A percentile compares a stretch with the other conserved stretches of the same genome.
Conservation (phyloP, 2,113 vertebrate species). For the Engystomops pustulosus region DNA sequence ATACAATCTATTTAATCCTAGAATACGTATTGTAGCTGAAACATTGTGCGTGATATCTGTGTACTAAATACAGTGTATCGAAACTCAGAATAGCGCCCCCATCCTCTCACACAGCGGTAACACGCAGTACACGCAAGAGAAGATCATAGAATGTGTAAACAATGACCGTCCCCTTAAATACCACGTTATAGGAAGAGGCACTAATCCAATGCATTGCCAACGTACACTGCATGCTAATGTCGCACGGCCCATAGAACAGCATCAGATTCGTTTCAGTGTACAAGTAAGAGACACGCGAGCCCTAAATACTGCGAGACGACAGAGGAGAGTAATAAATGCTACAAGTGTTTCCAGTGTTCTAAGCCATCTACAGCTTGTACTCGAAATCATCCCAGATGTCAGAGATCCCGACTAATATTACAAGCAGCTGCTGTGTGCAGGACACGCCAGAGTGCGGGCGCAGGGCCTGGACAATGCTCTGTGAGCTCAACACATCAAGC, state of each 20-base stretch:
- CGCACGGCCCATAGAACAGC: background rate
- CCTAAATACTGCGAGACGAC: background rate
- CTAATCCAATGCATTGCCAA: background rate
- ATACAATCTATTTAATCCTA: too few relatives aligned
- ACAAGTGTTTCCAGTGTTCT: conserved; percentile 20
- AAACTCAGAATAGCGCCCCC: too few relatives aligned
- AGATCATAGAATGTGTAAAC: background rate
- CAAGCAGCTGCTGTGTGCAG: background rate
- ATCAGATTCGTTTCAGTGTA: too few relatives aligned
- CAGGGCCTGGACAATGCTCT: too few relatives aligned
- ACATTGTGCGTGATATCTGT: too few relatives aligned
- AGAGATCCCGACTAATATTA: background rate
- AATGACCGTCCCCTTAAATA: background rate
- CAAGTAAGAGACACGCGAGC: background rate
- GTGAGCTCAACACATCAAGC: too few relatives aligned
- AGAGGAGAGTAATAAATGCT: background rate
- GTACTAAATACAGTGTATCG: too few relatives aligned
- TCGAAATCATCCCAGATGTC: conserved; percentile 9
- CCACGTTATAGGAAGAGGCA: background rate
- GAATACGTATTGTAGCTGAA: too few relatives aligned
- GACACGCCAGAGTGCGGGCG: background rate
- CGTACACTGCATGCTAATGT: background rate
- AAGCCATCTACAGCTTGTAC: background rate
- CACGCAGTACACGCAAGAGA: background rate
- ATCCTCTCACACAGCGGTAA: too few relatives aligned